These are phyloP conservation scores for Gadus macrocephalus DNA, from an alignment of 2,113 vertebrate genomes.

Conservation along the genomic window DNA sequence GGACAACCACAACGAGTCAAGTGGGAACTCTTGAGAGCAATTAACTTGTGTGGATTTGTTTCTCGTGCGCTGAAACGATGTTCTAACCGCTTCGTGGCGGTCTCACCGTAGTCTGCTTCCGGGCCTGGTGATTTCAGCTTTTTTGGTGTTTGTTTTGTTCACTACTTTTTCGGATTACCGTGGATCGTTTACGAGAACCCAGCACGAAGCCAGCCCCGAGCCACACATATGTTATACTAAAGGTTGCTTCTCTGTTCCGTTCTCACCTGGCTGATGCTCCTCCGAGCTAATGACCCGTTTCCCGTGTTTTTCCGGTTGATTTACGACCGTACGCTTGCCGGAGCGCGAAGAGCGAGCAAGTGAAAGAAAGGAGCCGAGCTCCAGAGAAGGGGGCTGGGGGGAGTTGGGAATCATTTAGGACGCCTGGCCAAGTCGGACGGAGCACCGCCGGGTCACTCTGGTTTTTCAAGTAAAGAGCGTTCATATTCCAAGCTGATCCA, in stretches of 20 bases:
- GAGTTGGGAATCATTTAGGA: constrained; percentile 28
- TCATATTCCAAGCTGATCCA: neutral
- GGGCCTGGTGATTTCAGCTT: constrained; percentile 19
- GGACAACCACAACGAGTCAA: constrained; percentile 52
- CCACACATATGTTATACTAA: neutral
- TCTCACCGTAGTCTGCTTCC: constrained; percentile 4
- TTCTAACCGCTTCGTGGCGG: constrained; percentile 28
- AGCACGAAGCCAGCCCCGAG: neutral
- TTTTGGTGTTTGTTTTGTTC: constrained; percentile 5
- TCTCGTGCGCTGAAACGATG: constrained; percentile 30
- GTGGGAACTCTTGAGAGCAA: constrained; percentile 57
- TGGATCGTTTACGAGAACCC: constrained; percentile 11
- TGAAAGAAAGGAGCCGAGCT: neutral
- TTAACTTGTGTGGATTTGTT: constrained; percentile 62
- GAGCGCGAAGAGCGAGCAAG: constrained; percentile 31
- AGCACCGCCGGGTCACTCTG: constrained; percentile 4
- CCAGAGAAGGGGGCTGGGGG: no score
- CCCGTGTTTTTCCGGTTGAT: constrained; percentile 64
- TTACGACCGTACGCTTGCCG: constrained; percentile 39
- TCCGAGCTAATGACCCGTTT: constrained; percentile 55
- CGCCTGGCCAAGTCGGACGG: constrained; percentile 33
- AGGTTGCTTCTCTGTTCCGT: constrained; percentile 19
- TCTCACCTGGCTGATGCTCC: constrained; percentile 36
- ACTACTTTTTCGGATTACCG: constrained; percentile 45
- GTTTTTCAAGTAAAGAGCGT: constrained; percentile 28